These are phyloP conservation scores for Plebejus argus DNA, from an alignment of 2,888 invertebrate genomes.

Conservation along the genomic window DNA sequence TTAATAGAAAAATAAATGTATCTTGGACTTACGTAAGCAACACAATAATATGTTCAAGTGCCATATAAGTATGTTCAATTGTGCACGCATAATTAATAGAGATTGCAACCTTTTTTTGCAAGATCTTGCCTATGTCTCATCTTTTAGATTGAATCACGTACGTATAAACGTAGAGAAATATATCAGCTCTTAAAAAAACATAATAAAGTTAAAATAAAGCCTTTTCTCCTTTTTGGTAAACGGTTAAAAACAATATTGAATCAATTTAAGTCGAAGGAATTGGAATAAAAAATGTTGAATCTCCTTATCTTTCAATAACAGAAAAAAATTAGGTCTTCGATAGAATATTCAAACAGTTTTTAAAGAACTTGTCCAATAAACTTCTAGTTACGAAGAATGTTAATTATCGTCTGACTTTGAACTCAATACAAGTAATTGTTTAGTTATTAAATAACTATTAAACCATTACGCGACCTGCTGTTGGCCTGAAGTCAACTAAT, in stretches of 20 bases:
- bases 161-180: too few relatives aligned
- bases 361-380: neutral
- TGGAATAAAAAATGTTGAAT: neutral
- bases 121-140: too few relatives aligned
- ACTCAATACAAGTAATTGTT: conserved; percentile 40
- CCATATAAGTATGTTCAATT: too few relatives aligned
- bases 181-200: too few relatives aligned
- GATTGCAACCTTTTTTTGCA: too few relatives aligned
- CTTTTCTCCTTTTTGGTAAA: neutral
- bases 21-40: too few relatives aligned
- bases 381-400: neutral
- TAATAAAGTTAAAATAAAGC: too few relatives aligned
- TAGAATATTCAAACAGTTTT: neutral
- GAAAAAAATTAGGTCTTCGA: neutral
- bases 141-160: too few relatives aligned
- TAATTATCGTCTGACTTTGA: conserved; percentile 39
- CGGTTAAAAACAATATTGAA: neutral
- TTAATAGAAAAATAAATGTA: too few relatives aligned
- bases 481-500: neutral
- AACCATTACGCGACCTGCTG: neutral
- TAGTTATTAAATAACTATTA: conserved; percentile 38
- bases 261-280: neutral
- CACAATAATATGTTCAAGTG: too few relatives aligned
- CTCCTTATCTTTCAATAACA: neutral
- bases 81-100: too few relatives aligned